Base-by-base conservation (phyloP, 2,113 vertebrate species). In the Thryonomys swinderianus region DNA sequence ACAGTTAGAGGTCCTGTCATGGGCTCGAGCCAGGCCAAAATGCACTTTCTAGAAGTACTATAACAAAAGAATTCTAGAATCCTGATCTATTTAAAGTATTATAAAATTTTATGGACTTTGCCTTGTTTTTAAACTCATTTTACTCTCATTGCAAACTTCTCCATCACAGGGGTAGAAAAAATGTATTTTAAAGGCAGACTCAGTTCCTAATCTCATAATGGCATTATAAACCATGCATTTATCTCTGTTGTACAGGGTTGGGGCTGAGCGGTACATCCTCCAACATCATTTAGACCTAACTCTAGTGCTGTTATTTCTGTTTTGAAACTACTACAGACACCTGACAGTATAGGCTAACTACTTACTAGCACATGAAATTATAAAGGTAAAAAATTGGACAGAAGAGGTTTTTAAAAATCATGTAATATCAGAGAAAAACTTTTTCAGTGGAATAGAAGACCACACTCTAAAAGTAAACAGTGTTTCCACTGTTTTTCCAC, bases 71-170 rank as follows among this genome's bases (percentile, higher is more conserved):
- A 95, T 80, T 57, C 64, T 12, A 88, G 16, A 73, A 40, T 85
- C 61, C 87, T 78, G 11, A 96, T 94, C 55, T 85, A 82, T 62
- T 88, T 78, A 89, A 42, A 88, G 25, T 85, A 67, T 55, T 67
- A 16, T 11, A 55, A 88, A 69, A 91, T 57, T 45, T 2, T 32
- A 30, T 57, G 59, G 10, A 7, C 45, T 91, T 86, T 97, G 32
- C n/a, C 34, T 66, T 78, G 16, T 40, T 94, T 97, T 93, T 93
- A 93, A 92, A 59, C 40, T 91, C 73, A 71, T 78, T 92, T 90
- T 82, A 82, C 61, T 85, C 25, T 90, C n/a, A 74, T 88, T 94
- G 23, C 3, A 93, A 79, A 71, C 7, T 74, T 51, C 4, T 96
- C 40, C 90, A 67, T 67, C 53, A 45, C 13, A 78, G n/a, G 20